These are phyloP conservation scores for Olivierus martensii DNA, from an alignment of 1,140 invertebrate genomes.

Conservation along the genomic window DNA sequence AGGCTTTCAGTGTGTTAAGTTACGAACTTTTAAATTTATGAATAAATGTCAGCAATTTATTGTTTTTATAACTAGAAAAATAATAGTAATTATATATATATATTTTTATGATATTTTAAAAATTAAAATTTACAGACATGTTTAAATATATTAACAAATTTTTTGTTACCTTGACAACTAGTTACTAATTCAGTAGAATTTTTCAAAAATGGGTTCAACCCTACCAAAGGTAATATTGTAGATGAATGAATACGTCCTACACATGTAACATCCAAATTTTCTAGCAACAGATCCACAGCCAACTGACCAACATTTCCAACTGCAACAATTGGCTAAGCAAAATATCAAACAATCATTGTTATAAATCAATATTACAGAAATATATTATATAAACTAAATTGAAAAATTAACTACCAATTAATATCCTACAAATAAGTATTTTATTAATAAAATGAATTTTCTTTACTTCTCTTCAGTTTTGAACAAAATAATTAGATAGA, in stretches of 20 bases:
- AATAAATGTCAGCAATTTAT: background rate
- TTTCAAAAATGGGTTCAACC: slow-evolving; percentile 49
- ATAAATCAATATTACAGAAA: no score
- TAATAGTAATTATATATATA: background rate
- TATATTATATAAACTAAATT: no score
- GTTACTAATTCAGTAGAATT: slow-evolving; percentile 36
- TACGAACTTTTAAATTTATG: background rate
- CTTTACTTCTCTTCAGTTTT: no score
- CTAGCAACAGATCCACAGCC: slow-evolving; percentile 53
- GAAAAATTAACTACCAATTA: no score
- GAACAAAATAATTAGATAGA: no score
- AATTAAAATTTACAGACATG: no score
- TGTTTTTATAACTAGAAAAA: background rate
- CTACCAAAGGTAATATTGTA: slow-evolving; percentile 50
- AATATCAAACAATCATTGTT: no score
- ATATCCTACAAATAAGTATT: no score
- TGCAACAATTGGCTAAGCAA: slow-evolving; percentile 53
- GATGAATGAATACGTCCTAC: slow-evolving; percentile 46
- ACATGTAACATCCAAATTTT: slow-evolving; percentile 43
- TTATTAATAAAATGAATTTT: no score
- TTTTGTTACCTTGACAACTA: slow-evolving; percentile 27
- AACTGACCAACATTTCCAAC: slow-evolving; percentile 69
- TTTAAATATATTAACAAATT: no score
- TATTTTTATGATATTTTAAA: slow-evolving; percentile 20
- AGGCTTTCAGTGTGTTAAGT: no score